A percentile compares a stretch with the other conserved stretches of the same genome.
These are phyloP conservation scores for Poeciliopsis gracilis DNA, from an alignment of 2,797 vertebrate genomes.

Conservation along the genomic window DNA sequence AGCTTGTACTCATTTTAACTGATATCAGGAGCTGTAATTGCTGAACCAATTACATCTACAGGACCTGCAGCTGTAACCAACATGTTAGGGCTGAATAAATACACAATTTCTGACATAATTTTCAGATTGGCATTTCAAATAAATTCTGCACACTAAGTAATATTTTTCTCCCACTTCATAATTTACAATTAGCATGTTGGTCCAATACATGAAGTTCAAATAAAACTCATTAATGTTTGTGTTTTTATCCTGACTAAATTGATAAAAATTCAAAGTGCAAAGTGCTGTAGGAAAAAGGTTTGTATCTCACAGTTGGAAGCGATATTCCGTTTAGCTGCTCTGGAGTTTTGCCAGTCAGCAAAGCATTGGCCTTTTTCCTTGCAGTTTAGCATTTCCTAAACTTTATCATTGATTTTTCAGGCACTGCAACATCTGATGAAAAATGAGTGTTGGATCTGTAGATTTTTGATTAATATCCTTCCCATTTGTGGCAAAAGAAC, in stretches of 20 bases:
- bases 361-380: conserved; percentile 61
- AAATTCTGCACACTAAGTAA: neutral
- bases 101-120: neutral
- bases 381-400: conserved; percentile 60
- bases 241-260: neutral
- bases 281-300: neutral
- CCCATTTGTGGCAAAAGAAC: conserved; percentile 41
- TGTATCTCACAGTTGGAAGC: conserved; percentile 7
- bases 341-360: conserved; percentile 44
- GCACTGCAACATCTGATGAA: conserved; percentile 53
- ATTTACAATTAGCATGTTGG: neutral
- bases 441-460: conserved; percentile 67
- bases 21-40: too few relatives aligned
- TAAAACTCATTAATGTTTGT: neutral
- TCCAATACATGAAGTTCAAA: neutral
- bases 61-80: neutral
- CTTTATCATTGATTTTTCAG: conserved; percentile 72
- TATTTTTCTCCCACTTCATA: neutral
- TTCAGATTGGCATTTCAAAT: neutral
- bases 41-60: too few relatives aligned
- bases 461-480: conserved; percentile 69
- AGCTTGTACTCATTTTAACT: too few relatives aligned
- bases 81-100: neutral
- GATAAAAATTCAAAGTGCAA: neutral
- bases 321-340: neutral